A percentile compares a stretch with the other conserved stretches of the same genome.
phyloP scores from a whole-genome alignment of 2,888 invertebrate species.

The Thereva unica region DNA sequence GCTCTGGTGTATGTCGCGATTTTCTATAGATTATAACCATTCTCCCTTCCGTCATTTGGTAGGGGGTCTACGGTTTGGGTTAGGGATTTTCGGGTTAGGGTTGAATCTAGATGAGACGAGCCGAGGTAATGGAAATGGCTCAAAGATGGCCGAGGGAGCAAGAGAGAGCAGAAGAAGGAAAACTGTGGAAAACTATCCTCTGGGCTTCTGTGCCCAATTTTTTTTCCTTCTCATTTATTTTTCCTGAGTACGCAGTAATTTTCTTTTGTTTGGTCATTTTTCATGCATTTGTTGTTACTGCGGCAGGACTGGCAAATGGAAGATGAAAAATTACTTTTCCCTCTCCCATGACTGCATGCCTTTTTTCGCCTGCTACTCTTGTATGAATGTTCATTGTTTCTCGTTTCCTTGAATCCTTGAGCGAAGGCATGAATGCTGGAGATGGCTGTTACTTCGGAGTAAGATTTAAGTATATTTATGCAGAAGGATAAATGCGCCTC shows the following conservation, averaged over 20 bases:
- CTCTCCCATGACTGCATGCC: not conserved
- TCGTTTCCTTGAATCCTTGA: not conserved
- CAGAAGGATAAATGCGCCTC: no score
- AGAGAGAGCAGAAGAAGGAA: not conserved
- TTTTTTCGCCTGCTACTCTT: not conserved
- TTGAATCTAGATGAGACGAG: no score
- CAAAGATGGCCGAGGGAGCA: no score
- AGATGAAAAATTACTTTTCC: constrained; percentile 8
- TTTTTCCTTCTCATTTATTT: not conserved
- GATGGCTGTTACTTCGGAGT: no score
- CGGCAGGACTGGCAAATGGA: not conserved
- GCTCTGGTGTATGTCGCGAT: not conserved
- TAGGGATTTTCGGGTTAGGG: no score
- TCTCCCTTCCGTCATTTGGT: not conserved
- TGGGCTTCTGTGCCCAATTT: not conserved
- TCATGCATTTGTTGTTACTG: constrained; percentile 4
- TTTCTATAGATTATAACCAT: not conserved
- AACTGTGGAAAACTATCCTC: not conserved
- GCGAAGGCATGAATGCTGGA: not conserved
- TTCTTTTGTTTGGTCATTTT: constrained; percentile 9
- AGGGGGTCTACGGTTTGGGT: not conserved
- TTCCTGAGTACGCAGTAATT: constrained; percentile 1
- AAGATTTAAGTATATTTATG: no score
- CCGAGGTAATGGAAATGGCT: no score
- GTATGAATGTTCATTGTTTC: not conserved